Conservation (phyloP, 2,888 invertebrate genomes). For the Brachypterus glaber region DNA sequence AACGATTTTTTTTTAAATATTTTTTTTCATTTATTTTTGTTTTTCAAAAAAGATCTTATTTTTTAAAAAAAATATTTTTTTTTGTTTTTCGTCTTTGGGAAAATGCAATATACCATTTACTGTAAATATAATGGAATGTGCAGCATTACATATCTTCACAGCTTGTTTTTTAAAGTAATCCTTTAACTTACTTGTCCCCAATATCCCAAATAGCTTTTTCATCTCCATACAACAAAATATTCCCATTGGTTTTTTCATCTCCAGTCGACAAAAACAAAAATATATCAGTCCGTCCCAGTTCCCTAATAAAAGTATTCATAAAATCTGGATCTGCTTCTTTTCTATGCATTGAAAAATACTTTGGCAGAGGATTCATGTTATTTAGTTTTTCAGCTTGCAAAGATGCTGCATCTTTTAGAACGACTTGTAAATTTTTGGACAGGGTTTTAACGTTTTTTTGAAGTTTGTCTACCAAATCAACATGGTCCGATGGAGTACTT, state of each 20-base stretch:
- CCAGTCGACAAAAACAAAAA: conserved; percentile 62
- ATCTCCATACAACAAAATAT: conserved; percentile 48
- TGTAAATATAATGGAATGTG: too few relatives aligned
- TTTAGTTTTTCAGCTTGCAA: conserved; percentile 56
- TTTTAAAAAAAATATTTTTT: too few relatives aligned
- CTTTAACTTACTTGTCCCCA: conserved; percentile 55
- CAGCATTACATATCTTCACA: too few relatives aligned
- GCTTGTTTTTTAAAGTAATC: too few relatives aligned
- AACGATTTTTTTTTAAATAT: too few relatives aligned
- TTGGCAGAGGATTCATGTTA: conserved; percentile 41
- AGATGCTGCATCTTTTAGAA: conserved; percentile 61
- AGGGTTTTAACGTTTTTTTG: conserved; percentile 56
- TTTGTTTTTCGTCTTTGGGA: too few relatives aligned
- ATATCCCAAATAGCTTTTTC: conserved; percentile 46
- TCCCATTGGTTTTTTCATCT: conserved; percentile 54
- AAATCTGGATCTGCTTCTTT: conserved; percentile 74
- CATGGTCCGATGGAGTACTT: conserved; percentile 60
- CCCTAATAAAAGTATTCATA: conserved; percentile 57
- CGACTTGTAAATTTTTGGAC: conserved; percentile 55
- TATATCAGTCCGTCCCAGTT: conserved; percentile 47
- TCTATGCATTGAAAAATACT: conserved; percentile 51
- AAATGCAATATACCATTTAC: too few relatives aligned
- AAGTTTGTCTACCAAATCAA: conserved; percentile 63
- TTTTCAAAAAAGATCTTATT: too few relatives aligned
- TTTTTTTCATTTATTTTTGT: too few relatives aligned